Conservation (phyloP, 2,888 invertebrate genomes). For the Megaustenia siamemsis region DNA sequence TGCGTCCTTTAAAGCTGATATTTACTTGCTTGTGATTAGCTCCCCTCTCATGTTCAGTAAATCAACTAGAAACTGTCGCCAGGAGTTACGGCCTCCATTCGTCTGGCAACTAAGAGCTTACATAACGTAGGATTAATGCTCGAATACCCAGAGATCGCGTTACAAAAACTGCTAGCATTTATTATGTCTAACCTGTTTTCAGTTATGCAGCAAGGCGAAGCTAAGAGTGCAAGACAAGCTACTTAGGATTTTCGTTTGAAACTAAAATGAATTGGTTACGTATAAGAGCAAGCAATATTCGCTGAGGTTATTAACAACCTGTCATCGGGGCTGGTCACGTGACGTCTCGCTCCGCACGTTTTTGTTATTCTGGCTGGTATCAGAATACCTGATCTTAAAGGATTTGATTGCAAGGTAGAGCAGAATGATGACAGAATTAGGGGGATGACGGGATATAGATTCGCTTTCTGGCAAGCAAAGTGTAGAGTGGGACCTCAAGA, state of each 20-base stretch:
- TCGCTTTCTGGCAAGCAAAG: background rate
- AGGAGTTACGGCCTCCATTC: too few species aligned
- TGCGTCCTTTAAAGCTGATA: too few species aligned
- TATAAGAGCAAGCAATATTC: background rate
- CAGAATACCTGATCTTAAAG: background rate
- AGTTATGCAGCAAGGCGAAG: too few species aligned
- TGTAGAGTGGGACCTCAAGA: background rate
- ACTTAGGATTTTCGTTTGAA: background rate
- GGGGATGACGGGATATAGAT: background rate
- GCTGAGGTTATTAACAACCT: background rate
- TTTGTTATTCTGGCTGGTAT: background rate
- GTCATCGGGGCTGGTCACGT: background rate
- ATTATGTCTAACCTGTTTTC: background rate
- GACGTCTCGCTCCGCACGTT: background rate
- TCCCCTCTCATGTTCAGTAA: too few species aligned
- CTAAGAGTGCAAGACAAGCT: background rate
- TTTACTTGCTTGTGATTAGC: too few species aligned
- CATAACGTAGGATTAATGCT: too few species aligned
- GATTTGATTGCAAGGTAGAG: background rate
- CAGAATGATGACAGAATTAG: background rate
- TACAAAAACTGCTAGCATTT: background rate
- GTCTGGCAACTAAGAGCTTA: too few species aligned
- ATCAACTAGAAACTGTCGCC: too few species aligned
- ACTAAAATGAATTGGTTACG: background rate
- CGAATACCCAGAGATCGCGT: too few species aligned